phyloP scores from a whole-genome alignment of 2,797 vertebrate species.

The Botia almorhae region DNA sequence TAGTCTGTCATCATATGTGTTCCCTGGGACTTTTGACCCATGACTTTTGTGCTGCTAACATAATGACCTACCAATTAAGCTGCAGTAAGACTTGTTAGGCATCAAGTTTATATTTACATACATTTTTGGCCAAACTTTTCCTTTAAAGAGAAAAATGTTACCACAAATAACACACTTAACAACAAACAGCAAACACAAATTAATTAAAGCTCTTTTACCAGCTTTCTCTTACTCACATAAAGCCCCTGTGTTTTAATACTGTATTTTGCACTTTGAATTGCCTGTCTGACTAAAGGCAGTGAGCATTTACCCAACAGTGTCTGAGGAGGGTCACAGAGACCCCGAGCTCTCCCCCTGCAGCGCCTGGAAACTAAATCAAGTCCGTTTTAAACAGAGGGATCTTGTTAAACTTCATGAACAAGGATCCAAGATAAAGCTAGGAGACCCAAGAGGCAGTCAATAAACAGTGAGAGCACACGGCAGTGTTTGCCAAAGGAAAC shows the following conservation, averaged over 20 bases:
- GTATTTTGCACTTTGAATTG: slow-evolving; percentile 12
- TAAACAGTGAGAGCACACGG: slow-evolving; percentile 60
- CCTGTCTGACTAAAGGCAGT: slow-evolving; percentile 17
- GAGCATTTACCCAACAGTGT: slow-evolving; percentile 36
- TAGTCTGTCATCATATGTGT: too few relatives aligned
- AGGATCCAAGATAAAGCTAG: slow-evolving; percentile 56
- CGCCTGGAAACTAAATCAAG: slow-evolving; percentile 50
- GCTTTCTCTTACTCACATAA: too few relatives aligned
- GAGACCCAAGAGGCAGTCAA: slow-evolving; percentile 58
- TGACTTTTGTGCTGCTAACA: too few relatives aligned
- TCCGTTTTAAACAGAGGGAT: slow-evolving; percentile 51
- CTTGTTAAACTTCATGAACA: slow-evolving; percentile 56
- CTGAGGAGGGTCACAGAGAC: neutral
- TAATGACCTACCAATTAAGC: too few relatives aligned
- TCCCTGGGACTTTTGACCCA: too few relatives aligned
- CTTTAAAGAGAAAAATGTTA: too few relatives aligned
- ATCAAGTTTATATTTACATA: too few relatives aligned
- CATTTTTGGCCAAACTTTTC: too few relatives aligned
- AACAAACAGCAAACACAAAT: too few relatives aligned
- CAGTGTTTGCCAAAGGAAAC: slow-evolving; percentile 54
- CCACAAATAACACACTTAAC: too few relatives aligned
- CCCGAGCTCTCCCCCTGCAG: slow-evolving; percentile 17
- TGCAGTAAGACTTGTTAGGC: too few relatives aligned
- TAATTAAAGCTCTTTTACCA: too few relatives aligned
- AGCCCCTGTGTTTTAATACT: neutral